These are phyloP conservation scores for Folsomia candida DNA, from an alignment of 2,888 invertebrate species.

Conservation along the genomic window DNA sequence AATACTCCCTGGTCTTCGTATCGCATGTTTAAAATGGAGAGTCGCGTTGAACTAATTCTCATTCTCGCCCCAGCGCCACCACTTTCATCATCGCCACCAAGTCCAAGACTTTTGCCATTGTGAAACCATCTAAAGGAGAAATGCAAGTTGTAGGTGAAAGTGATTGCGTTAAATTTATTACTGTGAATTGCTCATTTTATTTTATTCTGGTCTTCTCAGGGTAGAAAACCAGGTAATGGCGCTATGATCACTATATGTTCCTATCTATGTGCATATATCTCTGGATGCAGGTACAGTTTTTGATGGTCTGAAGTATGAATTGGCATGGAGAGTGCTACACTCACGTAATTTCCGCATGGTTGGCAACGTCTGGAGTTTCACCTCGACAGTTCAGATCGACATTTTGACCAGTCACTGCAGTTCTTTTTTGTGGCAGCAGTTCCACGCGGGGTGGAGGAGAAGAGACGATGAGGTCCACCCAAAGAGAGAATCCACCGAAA, in stretches of 20 bases:
- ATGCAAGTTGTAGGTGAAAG: too few relatives aligned
- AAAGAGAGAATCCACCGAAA: conserved; percentile 35
- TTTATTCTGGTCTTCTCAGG: not conserved
- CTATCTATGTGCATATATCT: not conserved
- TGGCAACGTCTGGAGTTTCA: conserved; percentile 6
- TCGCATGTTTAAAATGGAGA: conserved; percentile 37
- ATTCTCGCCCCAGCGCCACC: conserved; percentile 18
- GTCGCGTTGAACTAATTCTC: conserved; percentile 24
- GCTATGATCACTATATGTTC: too few relatives aligned
- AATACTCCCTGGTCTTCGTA: conserved; percentile 56
- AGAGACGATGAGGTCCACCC: conserved; percentile 26
- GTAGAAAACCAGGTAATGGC: not conserved
- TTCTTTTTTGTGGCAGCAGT: not conserved
- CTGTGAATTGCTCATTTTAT: not conserved
- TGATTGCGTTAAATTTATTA: not conserved
- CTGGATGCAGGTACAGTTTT: not conserved
- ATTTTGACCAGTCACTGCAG: not conserved
- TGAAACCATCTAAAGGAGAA: conserved; percentile 24
- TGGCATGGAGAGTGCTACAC: not conserved
- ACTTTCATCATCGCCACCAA: not conserved
- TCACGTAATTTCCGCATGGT: conserved; percentile 12
- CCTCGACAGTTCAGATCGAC: conserved; percentile 5
- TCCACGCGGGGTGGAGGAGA: not conserved
- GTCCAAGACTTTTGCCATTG: conserved; percentile 18
- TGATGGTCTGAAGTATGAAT: not conserved